phyloP scores from a whole-genome alignment of 53 echinoderm and acorn worm genomes.

The Hippasteria phrygiana region DNA sequence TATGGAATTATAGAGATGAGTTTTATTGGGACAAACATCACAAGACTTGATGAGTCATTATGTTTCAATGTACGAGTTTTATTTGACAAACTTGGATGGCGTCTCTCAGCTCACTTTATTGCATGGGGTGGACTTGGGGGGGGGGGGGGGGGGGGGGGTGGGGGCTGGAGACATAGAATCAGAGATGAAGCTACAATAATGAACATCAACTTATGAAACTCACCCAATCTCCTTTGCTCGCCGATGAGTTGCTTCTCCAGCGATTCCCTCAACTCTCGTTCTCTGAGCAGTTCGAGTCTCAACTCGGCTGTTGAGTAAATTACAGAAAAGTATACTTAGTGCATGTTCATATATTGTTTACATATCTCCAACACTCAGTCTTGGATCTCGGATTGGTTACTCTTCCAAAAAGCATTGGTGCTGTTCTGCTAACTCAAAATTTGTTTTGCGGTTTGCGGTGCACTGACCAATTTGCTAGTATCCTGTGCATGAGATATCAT shows the following conservation, averaged over 20 bases:
- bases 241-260: conserved; percentile 90
- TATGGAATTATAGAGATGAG: conserved; percentile 6
- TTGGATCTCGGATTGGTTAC: too few species aligned
- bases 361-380: too few species aligned
- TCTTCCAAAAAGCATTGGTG: too few species aligned
- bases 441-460: too few species aligned
- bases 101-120: background rate
- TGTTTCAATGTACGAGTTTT: background rate
- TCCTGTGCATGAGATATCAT: too few species aligned
- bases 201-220: background rate
- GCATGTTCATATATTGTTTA: background rate
- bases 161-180: too few species aligned
- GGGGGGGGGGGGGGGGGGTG: too few species aligned
- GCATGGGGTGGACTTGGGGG: too few species aligned
- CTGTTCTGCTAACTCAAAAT: too few species aligned
- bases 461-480: too few species aligned
- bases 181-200: background rate
- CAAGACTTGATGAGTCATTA: conserved; percentile 12
- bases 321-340: background rate
- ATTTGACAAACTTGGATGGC: background rate
- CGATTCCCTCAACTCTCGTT: conserved; percentile 88
- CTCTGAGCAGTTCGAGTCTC: conserved; percentile 91
- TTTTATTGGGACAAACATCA: background rate
- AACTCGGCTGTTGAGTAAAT: conserved; percentile 82
- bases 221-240: conserved; percentile 91